Conservation (phyloP, 2,888 invertebrate species). For the Abscondita cerata region DNA sequence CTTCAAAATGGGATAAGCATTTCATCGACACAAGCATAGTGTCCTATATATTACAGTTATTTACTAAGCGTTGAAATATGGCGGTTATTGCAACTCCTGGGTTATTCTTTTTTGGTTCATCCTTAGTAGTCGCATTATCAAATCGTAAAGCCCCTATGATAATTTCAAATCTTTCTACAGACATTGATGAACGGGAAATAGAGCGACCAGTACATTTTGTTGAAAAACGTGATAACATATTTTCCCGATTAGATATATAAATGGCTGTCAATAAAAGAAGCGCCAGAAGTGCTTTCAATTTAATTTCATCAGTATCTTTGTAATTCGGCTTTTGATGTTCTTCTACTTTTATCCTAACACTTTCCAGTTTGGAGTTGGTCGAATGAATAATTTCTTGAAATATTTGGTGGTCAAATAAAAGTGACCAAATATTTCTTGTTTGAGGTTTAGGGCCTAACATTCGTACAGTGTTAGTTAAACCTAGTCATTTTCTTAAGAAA, state of each 20-base stretch:
- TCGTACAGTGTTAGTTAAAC: no score
- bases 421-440: no score
- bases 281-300: neutral
- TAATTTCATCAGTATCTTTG: no score
- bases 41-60: conserved; percentile 5
- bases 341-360: neutral
- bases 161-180: conserved; percentile 4
- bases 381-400: neutral
- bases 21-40: conserved; percentile 9
- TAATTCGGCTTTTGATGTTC: neutral
- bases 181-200: no score
- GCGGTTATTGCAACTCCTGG: no score
- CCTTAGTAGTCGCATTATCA: neutral
- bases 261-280: neutral
- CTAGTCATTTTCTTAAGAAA: no score
- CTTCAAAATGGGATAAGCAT: neutral
- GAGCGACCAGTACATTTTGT: neutral
- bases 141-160: conserved; percentile 1
- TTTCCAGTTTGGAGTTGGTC: neutral
- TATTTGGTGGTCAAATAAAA: no score
- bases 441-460: no score
- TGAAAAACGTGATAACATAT: conserved; percentile 1
- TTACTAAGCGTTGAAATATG: neutral
- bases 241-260: no score
- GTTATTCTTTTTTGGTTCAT: neutral